Evolutionary conservation across 1,140 invertebrate genomes (phyloP).

Genomic region (Uloborus diversus): DNA sequence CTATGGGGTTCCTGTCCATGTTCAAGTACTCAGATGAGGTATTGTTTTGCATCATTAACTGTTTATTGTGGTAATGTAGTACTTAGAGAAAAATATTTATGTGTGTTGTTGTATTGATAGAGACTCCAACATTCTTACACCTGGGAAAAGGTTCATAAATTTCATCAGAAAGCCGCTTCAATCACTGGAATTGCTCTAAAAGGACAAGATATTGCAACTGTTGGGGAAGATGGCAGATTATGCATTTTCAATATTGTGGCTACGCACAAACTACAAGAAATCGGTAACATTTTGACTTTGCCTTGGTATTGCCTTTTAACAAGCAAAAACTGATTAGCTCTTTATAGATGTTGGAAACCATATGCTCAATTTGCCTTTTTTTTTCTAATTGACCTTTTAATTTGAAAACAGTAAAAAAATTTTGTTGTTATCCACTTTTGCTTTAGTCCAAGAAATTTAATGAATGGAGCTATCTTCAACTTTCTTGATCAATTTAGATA

Average conservation of each 20-base stretch:
- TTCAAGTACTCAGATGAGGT: constrained; percentile 61
- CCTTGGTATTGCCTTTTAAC: background rate
- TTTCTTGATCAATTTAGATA: too few relatives aligned
- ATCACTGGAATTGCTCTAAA: constrained; percentile 63
- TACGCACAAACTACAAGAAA: constrained; percentile 71
- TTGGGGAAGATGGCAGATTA: constrained; percentile 85
- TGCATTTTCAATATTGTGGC: constrained; percentile 74
- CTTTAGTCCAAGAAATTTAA: too few relatives aligned
- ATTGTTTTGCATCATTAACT: constrained; percentile 1
- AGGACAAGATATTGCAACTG: constrained; percentile 67
- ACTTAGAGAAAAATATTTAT: constrained; percentile 46
- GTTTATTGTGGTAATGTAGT: background rate
- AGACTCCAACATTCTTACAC: constrained; percentile 54
- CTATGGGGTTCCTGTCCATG: constrained; percentile 61
- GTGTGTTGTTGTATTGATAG: constrained; percentile 41
- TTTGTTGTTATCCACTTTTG: too few relatives aligned
- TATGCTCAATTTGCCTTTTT: constrained; percentile 41
- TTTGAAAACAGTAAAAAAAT: too few relatives aligned
- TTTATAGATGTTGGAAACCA: background rate
- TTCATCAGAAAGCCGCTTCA: constrained; percentile 56
- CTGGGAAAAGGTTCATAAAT: constrained; percentile 72
- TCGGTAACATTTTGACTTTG: constrained; percentile 68
- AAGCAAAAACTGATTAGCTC: too few relatives aligned
- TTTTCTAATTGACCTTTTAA: too few relatives aligned
- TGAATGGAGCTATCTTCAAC: too few relatives aligned